Percentiles rank a stretch among this genome's conserved stretches.
Conservation (phyloP, 2,113 vertebrate genomes). For the Chauna torquata region DNA sequence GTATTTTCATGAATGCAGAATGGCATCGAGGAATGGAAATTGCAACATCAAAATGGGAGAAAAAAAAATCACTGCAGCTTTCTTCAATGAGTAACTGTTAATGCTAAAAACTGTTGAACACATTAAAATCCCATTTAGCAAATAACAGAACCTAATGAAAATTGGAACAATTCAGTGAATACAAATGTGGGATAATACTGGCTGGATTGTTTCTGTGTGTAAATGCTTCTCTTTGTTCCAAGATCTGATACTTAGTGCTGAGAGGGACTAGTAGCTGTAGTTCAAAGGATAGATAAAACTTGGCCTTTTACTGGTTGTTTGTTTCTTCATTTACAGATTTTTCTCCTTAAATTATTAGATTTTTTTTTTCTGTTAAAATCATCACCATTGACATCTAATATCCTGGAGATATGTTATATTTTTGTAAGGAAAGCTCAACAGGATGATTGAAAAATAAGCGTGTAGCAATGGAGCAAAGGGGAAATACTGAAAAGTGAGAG, state of each 20-base stretch:
- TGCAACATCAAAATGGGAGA: slow-evolving; percentile 36
- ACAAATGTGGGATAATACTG: slow-evolving; percentile 70
- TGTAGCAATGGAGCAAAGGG: accelerated
- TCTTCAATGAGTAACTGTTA: slow-evolving; percentile 68
- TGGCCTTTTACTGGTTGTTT: neutral
- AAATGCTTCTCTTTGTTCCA: slow-evolving; percentile 63
- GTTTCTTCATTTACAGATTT: neutral
- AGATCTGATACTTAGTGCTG: slow-evolving; percentile 51
- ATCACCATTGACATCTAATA: neutral
- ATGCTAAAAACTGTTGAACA: slow-evolving; percentile 75
- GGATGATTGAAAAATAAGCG: neutral
- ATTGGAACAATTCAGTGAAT: slow-evolving; percentile 71
- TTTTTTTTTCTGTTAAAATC: neutral
- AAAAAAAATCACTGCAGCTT: slow-evolving; percentile 42
- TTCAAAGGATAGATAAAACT: slow-evolving; percentile 59
- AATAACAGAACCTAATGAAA: slow-evolving; percentile 78
- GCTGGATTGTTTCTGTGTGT: slow-evolving; percentile 42
- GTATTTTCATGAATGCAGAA: slow-evolving; percentile 72
- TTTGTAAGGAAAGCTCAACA: neutral
- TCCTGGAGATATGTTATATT: neutral
- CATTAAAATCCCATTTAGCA: slow-evolving; percentile 82
- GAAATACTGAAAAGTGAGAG: neutral
- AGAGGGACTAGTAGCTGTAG: slow-evolving; percentile 38
- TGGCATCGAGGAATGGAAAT: slow-evolving; percentile 65
- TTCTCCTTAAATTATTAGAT: neutral